Conservation (phyloP, 2,888 invertebrate species). For the Caenorhabditis virilis region DNA sequence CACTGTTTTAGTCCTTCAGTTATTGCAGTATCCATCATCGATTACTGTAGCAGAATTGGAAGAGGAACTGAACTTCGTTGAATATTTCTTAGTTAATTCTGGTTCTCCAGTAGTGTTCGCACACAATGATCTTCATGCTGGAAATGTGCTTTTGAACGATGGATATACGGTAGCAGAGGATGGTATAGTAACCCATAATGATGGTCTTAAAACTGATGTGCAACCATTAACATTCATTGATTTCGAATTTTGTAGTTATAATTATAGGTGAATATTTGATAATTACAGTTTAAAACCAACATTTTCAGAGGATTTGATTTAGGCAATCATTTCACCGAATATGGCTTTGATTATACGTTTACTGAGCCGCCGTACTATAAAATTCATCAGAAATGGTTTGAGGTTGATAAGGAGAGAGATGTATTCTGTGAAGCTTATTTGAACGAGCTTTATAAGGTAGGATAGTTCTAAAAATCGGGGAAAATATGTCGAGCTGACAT, state of each 20-base stretch:
- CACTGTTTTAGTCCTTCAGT: neutral
- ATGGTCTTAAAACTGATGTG: constrained; percentile 21
- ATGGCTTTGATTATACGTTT: constrained; percentile 47
- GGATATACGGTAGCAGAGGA: constrained; percentile 44
- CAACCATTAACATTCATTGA: constrained; percentile 50
- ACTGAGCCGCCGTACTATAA: constrained; percentile 43
- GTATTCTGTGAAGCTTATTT: constrained; percentile 47
- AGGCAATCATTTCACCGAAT: constrained; percentile 56
- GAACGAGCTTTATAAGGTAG: constrained; percentile 48
- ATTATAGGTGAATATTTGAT: constrained; percentile 42
- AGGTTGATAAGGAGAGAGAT: constrained; percentile 39
- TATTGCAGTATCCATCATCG: constrained; percentile 45
- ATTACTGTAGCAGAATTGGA: constrained; percentile 47
- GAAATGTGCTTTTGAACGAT: constrained; percentile 48
- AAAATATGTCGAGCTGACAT: neutral
- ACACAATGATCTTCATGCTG: constrained; percentile 69
- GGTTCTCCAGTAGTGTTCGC: constrained; percentile 75
- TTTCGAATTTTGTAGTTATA: constrained; percentile 54
- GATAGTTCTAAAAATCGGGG: neutral
- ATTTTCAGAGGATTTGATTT: constrained; percentile 53
- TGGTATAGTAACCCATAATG: constrained; percentile 30
- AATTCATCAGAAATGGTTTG: constrained; percentile 47
- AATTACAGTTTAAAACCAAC: neutral
- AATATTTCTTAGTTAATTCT: constrained; percentile 44
- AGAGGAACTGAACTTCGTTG: constrained; percentile 50